Evolutionary conservation across 1,140 invertebrate species (phyloP).

Genomic region (Cydia pomonella): DNA sequence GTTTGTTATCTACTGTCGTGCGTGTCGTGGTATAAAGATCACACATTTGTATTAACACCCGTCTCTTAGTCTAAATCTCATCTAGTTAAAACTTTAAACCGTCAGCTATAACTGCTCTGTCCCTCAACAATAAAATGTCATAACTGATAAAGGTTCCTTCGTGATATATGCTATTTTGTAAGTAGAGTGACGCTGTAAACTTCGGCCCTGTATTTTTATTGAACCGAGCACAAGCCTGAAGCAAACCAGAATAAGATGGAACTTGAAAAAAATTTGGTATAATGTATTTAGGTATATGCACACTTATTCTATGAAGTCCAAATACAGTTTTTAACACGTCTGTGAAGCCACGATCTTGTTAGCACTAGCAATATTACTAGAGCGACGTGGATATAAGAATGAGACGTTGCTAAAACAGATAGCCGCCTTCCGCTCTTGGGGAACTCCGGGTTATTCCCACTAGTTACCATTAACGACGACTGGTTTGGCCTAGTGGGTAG

Average conservation of each 20-base stretch:
- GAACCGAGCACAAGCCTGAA: not conserved
- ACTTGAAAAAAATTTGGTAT: not conserved
- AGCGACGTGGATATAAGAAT: too few relatives aligned
- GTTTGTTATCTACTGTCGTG: too few relatives aligned
- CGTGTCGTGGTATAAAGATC: not conserved
- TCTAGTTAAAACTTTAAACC: slow-evolving; percentile 8
- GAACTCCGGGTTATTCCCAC: too few relatives aligned
- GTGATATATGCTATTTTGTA: not conserved
- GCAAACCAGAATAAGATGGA: not conserved
- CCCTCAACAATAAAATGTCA: not conserved
- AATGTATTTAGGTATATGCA: not conserved
- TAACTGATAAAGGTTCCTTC: not conserved
- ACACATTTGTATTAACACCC: not conserved
- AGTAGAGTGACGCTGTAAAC: not conserved
- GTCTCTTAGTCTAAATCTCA: not conserved
- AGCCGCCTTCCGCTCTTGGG: too few relatives aligned
- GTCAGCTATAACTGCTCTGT: not conserved
- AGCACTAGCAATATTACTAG: too few relatives aligned
- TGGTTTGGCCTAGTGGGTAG: too few relatives aligned
- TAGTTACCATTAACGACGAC: too few relatives aligned
- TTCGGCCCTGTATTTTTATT: not conserved
- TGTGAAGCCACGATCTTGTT: too few relatives aligned
- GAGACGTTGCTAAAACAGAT: too few relatives aligned
- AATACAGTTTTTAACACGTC: too few relatives aligned
- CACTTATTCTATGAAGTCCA: too few relatives aligned